phyloP scores from a whole-genome alignment of 2,113 vertebrate species.

The Melanerpes formicivorus region DNA sequence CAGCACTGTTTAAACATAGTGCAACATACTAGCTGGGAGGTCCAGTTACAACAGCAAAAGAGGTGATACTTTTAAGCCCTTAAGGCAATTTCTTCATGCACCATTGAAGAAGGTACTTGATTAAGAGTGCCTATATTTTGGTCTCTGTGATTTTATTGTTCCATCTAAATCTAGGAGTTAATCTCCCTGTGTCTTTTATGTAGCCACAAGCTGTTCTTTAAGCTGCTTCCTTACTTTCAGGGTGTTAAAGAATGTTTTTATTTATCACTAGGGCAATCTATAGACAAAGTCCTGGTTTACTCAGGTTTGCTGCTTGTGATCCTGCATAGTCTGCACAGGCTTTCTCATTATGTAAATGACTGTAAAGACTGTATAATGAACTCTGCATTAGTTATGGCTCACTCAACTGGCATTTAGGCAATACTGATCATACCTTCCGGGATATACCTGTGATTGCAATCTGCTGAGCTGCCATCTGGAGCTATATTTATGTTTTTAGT shows the following conservation, averaged over 20 bases:
- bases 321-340: not conserved
- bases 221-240: not conserved
- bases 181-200: not conserved
- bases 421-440: not conserved
- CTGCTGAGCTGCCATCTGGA: conserved; percentile 35
- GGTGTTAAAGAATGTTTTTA: not conserved
- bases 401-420: not conserved
- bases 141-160: not conserved
- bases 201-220: not conserved
- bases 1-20: not conserved
- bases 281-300: not conserved
- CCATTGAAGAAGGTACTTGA: not conserved
- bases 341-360: not conserved
- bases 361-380: not conserved
- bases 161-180: not conserved
- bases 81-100: not conserved
- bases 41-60: not conserved
- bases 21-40: not conserved
- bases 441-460: not conserved
- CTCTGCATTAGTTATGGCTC: conserved; percentile 13
- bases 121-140: not conserved
- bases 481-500: not conserved
- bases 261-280: not conserved
- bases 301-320: not conserved
- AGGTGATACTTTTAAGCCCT: not conserved